Evolutionary conservation across 2,797 vertebrate species (phyloP).

Genomic region (Coracias cyanogaster): DNA sequence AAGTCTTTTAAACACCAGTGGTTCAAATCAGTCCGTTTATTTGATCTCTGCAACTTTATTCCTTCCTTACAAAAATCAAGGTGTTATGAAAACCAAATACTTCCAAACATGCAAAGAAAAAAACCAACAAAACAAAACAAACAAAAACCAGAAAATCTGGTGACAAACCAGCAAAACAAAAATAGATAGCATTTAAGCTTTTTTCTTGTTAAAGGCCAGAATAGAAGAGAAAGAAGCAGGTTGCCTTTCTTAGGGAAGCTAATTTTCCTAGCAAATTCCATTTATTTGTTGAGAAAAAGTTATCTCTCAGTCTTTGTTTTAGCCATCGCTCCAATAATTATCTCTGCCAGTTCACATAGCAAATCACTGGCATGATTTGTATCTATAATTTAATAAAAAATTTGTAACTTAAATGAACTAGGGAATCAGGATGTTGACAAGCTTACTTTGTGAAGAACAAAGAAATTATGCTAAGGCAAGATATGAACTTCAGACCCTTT

Average conservation of each 20-base stretch:
- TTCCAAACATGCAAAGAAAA: neutral
- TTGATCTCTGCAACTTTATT: neutral
- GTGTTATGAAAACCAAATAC: neutral
- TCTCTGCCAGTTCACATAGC: neutral
- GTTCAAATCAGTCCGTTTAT: neutral
- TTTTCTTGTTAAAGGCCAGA: neutral
- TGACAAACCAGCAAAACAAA: neutral
- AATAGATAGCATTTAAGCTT: neutral
- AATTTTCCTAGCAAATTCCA: conserved; percentile 1
- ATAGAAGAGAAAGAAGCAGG: neutral
- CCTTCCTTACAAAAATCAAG: neutral
- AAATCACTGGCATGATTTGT: neutral
- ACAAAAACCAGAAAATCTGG: neutral
- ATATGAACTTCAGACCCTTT: neutral
- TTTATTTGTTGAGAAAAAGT: neutral
- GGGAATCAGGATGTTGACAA: neutral
- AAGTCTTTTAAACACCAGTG: neutral
- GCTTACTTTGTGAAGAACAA: conserved; percentile 10
- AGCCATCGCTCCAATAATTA: neutral
- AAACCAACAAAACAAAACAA: neutral
- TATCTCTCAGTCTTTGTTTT: neutral
- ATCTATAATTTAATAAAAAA: neutral
- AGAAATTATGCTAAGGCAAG: neutral
- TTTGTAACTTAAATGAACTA: neutral
- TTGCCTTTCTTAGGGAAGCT: neutral